phyloP scores from a whole-genome alignment of 1,140 invertebrate genomes.

The Drosophila trapezifrons region DNA sequence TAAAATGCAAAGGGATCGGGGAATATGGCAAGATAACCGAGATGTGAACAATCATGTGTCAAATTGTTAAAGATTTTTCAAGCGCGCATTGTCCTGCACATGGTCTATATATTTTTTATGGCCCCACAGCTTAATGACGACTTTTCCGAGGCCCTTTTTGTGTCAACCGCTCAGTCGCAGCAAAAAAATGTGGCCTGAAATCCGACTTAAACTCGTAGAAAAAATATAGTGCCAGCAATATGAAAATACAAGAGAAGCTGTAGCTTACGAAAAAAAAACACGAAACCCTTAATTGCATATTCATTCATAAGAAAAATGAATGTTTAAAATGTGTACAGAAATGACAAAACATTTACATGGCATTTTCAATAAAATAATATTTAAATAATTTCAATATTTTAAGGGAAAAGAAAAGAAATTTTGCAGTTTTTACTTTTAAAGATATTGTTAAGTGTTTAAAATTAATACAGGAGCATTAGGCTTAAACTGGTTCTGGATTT shows the following conservation, averaged over 20 bases:
- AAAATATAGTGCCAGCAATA: not conserved
- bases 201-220: not conserved
- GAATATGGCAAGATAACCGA: slow-evolving; percentile 46
- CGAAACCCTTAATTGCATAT: not conserved
- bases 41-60: slow-evolving; percentile 41
- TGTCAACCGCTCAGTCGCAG: slow-evolving; percentile 1
- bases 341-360: not conserved
- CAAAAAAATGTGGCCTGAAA: not conserved
- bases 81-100: slow-evolving; percentile 23
- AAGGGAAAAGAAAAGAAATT: too few species aligned
- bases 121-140: slow-evolving; percentile 12
- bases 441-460: too few species aligned
- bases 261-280: not conserved
- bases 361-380: not conserved
- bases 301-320: not conserved
- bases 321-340: not conserved
- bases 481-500: too few species aligned
- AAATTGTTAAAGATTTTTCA: slow-evolving; percentile 39
- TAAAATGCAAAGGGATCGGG: slow-evolving; percentile 37
- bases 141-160: slow-evolving; percentile 11
- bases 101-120: slow-evolving; percentile 34
- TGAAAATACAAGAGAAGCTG: not conserved
- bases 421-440: too few species aligned
- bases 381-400: not conserved
- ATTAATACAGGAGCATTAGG: too few species aligned